Percentiles rank a stretch among this genome's conserved stretches.
Evolutionary conservation across 2,888 invertebrate species (phyloP).

Genomic region (Acanthacorydalis orientalis): DNA sequence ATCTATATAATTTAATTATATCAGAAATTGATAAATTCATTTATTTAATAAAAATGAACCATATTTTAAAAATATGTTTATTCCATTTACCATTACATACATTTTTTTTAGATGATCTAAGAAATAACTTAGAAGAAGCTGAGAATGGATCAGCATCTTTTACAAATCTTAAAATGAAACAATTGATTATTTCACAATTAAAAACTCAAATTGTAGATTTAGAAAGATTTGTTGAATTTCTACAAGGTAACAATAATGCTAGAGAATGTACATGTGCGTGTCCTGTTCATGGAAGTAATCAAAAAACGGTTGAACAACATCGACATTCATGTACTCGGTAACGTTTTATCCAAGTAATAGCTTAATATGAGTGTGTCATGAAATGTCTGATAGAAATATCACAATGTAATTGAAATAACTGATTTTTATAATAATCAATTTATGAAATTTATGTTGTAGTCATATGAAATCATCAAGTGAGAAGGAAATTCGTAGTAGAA

Average conservation of each 20-base stretch:
- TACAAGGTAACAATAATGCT: slow-evolving; percentile 46
- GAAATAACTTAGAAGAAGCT: slow-evolving; percentile 48
- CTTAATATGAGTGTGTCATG: too few species aligned
- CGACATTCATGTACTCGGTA: not conserved
- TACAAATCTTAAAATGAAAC: slow-evolving; percentile 78
- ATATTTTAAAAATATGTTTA: too few species aligned
- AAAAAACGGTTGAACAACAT: not conserved
- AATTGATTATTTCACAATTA: slow-evolving; percentile 85
- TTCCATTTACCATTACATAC: not conserved
- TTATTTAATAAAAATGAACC: too few species aligned
- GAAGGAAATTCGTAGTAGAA: slow-evolving; percentile 32
- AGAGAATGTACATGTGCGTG: slow-evolving; percentile 31
- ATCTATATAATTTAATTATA: not conserved
- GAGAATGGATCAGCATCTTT: slow-evolving; percentile 1
- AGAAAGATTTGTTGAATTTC: slow-evolving; percentile 88
- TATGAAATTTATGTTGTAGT: slow-evolving; percentile 12
- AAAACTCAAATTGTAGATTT: slow-evolving; percentile 95
- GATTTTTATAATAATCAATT: slow-evolving; percentile 12
- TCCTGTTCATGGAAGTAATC: slow-evolving; percentile 18
- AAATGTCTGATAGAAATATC: too few species aligned
- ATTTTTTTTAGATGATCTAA: slow-evolving; percentile 48
- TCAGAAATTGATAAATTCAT: too few species aligned
- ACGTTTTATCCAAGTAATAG: not conserved
- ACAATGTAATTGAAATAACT: not conserved
- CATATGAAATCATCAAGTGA: slow-evolving; percentile 21